These are phyloP conservation scores for Chunga burmeisteri DNA, from an alignment of 2,113 vertebrate genomes.

Conservation along the genomic window DNA sequence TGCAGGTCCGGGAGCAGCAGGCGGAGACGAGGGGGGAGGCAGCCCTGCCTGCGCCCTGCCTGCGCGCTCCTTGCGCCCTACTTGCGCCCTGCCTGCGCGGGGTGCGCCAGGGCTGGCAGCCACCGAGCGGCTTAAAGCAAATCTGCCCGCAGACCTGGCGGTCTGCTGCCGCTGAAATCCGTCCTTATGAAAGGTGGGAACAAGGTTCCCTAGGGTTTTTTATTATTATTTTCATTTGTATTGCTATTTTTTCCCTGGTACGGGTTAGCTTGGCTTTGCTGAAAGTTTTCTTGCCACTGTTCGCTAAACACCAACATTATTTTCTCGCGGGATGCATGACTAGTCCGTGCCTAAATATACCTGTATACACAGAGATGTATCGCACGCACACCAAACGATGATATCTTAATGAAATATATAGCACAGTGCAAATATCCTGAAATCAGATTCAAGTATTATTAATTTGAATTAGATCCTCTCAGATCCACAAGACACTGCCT, in stretches of 20 bases:
- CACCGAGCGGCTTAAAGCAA: conserved; percentile 5
- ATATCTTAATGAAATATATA: conserved; percentile 51
- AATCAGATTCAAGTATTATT: conserved; percentile 57
- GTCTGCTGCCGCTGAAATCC: conserved; percentile 31
- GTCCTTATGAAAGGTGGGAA: not conserved
- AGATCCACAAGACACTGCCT: conserved; percentile 49
- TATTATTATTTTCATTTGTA: not conserved
- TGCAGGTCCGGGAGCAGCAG: too few species aligned
- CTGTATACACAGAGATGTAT: not conserved
- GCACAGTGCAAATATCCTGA: conserved; percentile 29
- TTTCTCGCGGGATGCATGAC: not conserved
- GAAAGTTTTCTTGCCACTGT: not conserved
- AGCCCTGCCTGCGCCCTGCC: not conserved
- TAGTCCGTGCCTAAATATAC: not conserved
- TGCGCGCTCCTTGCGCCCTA: not conserved
- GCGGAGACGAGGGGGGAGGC: not conserved
- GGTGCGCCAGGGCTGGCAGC: not conserved
- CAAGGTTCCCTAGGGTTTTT: not conserved
- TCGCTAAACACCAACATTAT: not conserved
- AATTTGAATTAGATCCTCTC: conserved; percentile 66
- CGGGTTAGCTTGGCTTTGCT: not conserved
- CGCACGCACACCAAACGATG: not conserved
- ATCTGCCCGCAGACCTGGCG: conserved; percentile 14
- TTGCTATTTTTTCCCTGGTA: fast-evolving
- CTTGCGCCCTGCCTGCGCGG: not conserved